Evolutionary conservation across 2,888 invertebrate species (phyloP).

Genomic region (Hybos culiciformis): DNA sequence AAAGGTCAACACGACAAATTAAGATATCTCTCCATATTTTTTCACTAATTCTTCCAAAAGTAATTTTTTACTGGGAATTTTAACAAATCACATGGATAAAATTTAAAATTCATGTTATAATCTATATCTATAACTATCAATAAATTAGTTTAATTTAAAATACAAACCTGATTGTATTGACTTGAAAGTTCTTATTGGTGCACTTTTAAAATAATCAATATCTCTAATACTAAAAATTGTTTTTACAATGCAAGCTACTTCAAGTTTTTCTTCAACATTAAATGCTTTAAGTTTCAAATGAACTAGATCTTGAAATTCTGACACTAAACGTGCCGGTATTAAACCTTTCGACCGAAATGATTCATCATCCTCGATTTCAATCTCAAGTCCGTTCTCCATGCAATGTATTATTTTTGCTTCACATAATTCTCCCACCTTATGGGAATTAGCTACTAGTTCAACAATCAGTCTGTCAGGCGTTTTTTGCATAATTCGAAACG

Average conservation of each 20-base stretch:
- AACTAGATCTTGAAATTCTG: constrained; percentile 29
- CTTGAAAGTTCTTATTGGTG: constrained; percentile 23
- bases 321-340: constrained; percentile 30
- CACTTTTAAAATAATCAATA: constrained; percentile 24
- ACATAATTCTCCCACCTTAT: constrained; percentile 28
- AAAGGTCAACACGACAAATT: too few species aligned
- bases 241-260: constrained; percentile 26
- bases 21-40: too few species aligned
- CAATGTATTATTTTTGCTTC: constrained; percentile 22
- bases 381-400: constrained; percentile 30
- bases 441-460: constrained; percentile 24
- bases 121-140: too few species aligned
- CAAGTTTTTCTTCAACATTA: constrained; percentile 17
- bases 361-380: constrained; percentile 22
- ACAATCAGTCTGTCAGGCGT: constrained; percentile 24
- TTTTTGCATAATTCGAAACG: constrained; percentile 23
- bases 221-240: constrained; percentile 32
- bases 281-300: constrained; percentile 22
- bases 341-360: constrained; percentile 25
- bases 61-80: too few species aligned
- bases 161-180: constrained; percentile 22
- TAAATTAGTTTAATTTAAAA: too few species aligned
- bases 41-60: too few species aligned
- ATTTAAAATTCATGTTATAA: too few species aligned
- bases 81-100: too few species aligned